Evolutionary conservation across 2,797 vertebrate species (phyloP).

Genomic region (Semaprochilodus insignis): DNA sequence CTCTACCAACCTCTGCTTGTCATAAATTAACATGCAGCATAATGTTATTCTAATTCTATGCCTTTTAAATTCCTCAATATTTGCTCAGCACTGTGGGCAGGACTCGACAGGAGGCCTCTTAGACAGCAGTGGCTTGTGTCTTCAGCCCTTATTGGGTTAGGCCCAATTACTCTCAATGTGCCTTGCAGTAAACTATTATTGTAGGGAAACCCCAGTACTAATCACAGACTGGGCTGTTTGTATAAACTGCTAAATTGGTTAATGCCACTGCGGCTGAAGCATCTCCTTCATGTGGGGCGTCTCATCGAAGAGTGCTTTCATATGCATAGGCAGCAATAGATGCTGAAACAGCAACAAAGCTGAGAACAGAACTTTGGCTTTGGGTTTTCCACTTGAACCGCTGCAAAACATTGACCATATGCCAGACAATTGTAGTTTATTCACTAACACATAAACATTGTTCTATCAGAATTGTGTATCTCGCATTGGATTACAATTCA

Average conservation of each 20-base stretch:
- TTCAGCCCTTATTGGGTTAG: slow-evolving; percentile 74
- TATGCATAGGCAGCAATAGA: slow-evolving; percentile 74
- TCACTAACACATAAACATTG: background rate
- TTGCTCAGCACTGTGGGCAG: slow-evolving; percentile 14
- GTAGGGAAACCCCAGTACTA: slow-evolving; percentile 69
- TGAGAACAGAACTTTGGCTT: slow-evolving; percentile 64
- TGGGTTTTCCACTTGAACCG: slow-evolving; percentile 67
- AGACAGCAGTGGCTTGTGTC: slow-evolving; percentile 51
- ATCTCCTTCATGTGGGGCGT: slow-evolving; percentile 64
- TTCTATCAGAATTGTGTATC: background rate
- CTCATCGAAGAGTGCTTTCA: slow-evolving; percentile 69
- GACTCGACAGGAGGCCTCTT: slow-evolving; percentile 43
- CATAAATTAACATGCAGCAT: slow-evolving; percentile 11
- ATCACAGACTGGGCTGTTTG: slow-evolving; percentile 73
- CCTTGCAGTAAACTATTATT: slow-evolving; percentile 76
- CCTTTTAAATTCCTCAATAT: slow-evolving; percentile 27
- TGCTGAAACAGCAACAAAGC: slow-evolving; percentile 60
- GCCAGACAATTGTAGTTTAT: background rate
- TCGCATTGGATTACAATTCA: background rate
- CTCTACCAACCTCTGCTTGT: background rate
- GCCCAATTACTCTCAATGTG: slow-evolving; percentile 76
- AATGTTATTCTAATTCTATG: slow-evolving; percentile 15
- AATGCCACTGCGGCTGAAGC: slow-evolving; percentile 68
- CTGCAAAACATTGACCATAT: slow-evolving; percentile 67
- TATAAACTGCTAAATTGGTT: slow-evolving; percentile 78